Evolutionary conservation across 2,888 invertebrate species (phyloP).

Genomic region (Marronus borbonicus): DNA sequence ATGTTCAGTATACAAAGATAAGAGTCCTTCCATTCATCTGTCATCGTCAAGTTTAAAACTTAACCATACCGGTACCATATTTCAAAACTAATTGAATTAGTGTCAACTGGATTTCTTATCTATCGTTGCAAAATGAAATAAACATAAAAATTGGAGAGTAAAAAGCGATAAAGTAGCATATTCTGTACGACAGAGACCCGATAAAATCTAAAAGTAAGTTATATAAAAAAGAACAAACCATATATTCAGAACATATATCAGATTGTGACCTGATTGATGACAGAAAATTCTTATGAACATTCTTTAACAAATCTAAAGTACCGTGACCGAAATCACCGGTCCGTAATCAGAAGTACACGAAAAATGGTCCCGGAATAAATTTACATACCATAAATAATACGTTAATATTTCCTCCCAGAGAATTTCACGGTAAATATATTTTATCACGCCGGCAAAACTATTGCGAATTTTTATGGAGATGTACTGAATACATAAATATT

Average conservation of each 20-base stretch:
- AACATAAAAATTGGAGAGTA: no score
- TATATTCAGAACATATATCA: neutral
- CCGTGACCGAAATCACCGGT: conserved; percentile 34
- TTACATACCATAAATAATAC: conserved; percentile 26
- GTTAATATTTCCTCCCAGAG: conserved; percentile 27
- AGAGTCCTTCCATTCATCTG: no score
- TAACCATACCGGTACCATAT: no score
- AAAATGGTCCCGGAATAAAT: conserved; percentile 43
- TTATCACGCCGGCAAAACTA: conserved; percentile 38
- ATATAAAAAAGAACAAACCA: neutral
- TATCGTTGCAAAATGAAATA: no score
- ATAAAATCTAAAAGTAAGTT: neutral
- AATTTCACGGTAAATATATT: conserved; percentile 37
- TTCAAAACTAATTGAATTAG: no score
- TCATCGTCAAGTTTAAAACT: no score
- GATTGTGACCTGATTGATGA: neutral
- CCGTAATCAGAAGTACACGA: conserved; percentile 31
- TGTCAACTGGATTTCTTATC: no score
- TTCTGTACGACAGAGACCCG: neutral
- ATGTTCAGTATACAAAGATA: no score
- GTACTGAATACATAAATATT: conserved; percentile 43
- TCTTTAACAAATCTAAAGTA: conserved; percentile 9
- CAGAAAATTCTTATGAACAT: conserved; percentile 5
- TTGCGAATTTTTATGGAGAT: conserved; percentile 43
- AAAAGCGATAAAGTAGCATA: neutral